Evolutionary conservation across 2,113 vertebrate species (phyloP).

Genomic region (Cercocebus atys): DNA sequence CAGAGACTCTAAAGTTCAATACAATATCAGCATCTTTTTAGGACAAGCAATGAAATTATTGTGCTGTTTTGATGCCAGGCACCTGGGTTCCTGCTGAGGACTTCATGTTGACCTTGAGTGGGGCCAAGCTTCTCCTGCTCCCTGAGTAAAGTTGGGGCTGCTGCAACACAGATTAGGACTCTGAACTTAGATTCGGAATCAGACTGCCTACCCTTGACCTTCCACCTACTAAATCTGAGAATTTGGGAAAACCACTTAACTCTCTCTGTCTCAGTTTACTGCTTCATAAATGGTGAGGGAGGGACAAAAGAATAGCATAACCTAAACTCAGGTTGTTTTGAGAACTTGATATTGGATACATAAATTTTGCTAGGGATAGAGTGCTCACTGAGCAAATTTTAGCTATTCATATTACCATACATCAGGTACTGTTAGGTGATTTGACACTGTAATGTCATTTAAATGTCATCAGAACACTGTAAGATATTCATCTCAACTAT

Average conservation of each 20-base stretch:
- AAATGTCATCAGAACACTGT: neutral
- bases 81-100: neutral
- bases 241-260: neutral
- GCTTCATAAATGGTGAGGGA: neutral
- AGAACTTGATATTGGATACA: neutral
- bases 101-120: neutral
- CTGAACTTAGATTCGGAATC: too few relatives aligned
- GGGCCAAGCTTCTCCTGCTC: too few relatives aligned
- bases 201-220: neutral
- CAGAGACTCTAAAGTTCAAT: neutral
- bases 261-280: neutral
- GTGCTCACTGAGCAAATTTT: neutral
- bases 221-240: neutral
- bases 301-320: neutral
- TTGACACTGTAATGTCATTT: neutral
- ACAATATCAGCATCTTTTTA: neutral
- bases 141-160: neutral
- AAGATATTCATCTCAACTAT: neutral
- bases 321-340: neutral
- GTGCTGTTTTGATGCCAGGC: neutral
- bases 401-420: neutral
- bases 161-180: neutral
- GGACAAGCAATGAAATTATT: neutral
- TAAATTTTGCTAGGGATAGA: neutral
- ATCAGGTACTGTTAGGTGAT: neutral